Percentiles rank a stretch among this genome's conserved stretches.
Evolutionary conservation across 1,140 invertebrate genomes (phyloP).

Genomic region (Magallana angulata): DNA sequence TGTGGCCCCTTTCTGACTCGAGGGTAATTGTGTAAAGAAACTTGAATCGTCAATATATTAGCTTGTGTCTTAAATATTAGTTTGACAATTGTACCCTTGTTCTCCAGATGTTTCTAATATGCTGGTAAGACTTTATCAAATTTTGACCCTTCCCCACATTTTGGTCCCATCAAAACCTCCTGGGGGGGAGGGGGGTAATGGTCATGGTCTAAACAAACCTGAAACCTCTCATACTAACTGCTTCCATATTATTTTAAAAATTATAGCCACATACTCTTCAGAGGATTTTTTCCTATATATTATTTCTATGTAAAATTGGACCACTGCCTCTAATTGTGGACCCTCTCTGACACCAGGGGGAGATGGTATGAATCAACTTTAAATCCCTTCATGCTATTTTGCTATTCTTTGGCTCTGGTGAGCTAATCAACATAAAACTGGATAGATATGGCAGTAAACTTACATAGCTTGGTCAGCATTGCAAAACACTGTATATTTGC

Average conservation of each 20-base stretch:
- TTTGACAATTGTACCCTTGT: no score
- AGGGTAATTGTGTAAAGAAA: no score
- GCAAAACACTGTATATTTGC: neutral
- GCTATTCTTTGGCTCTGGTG: constrained; percentile 9
- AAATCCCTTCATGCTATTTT: constrained; percentile 11
- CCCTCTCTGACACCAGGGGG: no score
- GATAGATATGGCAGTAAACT: neutral
- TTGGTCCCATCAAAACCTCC: neutral
- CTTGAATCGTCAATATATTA: no score
- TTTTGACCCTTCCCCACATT: neutral
- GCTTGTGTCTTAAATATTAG: no score
- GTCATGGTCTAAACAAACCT: constrained; percentile 6
- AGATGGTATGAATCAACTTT: neutral
- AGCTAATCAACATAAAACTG: neutral
- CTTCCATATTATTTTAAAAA: constrained; percentile 17
- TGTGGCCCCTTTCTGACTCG: no score
- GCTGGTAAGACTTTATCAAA: neutral
- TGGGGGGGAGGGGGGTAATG: neutral
- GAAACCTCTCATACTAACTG: constrained; percentile 9
- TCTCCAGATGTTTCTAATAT: no score
- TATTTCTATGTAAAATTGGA: no score
- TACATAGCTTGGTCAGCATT: constrained; percentile 3
- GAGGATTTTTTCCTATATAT: neutral
- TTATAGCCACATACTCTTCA: constrained; percentile 2
- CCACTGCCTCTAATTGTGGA: no score